Conservation (phyloP, 2,113 vertebrate species). For the Myrmophylax atrothorax region DNA sequence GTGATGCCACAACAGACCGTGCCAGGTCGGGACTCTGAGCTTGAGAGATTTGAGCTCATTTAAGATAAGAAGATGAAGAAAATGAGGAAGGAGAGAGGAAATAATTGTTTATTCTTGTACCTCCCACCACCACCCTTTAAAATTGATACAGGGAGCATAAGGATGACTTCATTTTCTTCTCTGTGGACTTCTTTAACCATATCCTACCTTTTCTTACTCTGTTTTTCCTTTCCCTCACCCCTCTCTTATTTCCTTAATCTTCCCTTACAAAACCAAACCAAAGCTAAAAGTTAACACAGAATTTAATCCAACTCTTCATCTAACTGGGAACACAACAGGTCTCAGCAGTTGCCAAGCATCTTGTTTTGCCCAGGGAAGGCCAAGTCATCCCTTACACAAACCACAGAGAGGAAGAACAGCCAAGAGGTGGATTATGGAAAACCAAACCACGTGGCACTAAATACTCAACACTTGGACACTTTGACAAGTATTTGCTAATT, state of each 20-base stretch:
- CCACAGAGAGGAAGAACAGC: neutral
- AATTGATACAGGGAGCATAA: neutral
- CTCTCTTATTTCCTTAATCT: neutral
- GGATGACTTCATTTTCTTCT: neutral
- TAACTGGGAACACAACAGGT: neutral
- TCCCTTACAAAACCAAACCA: neutral
- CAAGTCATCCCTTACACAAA: neutral
- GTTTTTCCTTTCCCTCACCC: neutral
- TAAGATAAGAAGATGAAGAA: neutral
- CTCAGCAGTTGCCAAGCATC: rapidly evolving
- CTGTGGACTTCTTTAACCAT: neutral
- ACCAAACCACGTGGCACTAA: neutral
- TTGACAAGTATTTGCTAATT: neutral
- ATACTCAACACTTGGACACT: neutral
- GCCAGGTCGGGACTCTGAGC: neutral
- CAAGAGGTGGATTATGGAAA: rapidly evolving
- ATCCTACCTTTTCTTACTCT: neutral
- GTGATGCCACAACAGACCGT: rapidly evolving
- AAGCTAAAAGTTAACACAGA: neutral
- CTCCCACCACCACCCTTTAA: neutral
- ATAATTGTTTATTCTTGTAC: neutral
- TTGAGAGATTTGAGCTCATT: neutral
- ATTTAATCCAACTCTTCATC: neutral
- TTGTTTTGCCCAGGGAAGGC: neutral
- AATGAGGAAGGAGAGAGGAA: neutral